Evolutionary conservation across 2,113 vertebrate genomes (phyloP), one percentile per base, ranked within the genome.

Genomic region (Sitta europaea): DNA sequence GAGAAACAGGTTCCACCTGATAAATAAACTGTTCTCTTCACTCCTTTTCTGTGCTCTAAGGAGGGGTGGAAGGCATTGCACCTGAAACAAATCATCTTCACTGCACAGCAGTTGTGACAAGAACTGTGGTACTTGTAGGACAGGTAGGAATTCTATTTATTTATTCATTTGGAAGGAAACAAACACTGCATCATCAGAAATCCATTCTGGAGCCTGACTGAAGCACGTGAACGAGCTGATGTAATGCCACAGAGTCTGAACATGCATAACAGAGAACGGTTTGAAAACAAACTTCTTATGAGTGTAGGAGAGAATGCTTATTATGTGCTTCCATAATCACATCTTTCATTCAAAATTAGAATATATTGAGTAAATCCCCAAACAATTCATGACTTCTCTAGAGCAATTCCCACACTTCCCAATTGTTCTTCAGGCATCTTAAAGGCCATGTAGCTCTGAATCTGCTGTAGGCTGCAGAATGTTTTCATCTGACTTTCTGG

Each of bases 281-380:
- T 83, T 83, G 51, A 83, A 88, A 91, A 86, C 45, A 71, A 86
- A 51, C 16, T 63, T 31, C 53, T 58, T 85, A 70, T 93, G 58
- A 88, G 50, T 62, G 88, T 95, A 93, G 79, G 48, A 96, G 62
- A 94, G 79, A 91, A 91, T 86, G 91, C 74, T 86, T 86, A 90
- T 72, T 96, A 77, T 92, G 95, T 95, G 87, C 82, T 86, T 95
- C 86, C 48, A 62, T 92, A 96, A 93, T 92, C 77, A 85, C 88
- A 83, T 95, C 77, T 66, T 96, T 96, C 72, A 94, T 72, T 51
- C 86, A n/a, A 45, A 91, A 70, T 54, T 45, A 53, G 65, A 95
- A 63, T 36, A 68, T 62, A 57, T 29, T 92, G 85, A 79, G 87
- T 65, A 95, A 82, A 66, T 50, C 57, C 53, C 14, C 2, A 72